A percentile compares a stretch with the other conserved stretches of the same genome.
These are phyloP conservation scores for Camelus dromedarius DNA, from an alignment of 2,113 vertebrate genomes.

Conservation along the genomic window DNA sequence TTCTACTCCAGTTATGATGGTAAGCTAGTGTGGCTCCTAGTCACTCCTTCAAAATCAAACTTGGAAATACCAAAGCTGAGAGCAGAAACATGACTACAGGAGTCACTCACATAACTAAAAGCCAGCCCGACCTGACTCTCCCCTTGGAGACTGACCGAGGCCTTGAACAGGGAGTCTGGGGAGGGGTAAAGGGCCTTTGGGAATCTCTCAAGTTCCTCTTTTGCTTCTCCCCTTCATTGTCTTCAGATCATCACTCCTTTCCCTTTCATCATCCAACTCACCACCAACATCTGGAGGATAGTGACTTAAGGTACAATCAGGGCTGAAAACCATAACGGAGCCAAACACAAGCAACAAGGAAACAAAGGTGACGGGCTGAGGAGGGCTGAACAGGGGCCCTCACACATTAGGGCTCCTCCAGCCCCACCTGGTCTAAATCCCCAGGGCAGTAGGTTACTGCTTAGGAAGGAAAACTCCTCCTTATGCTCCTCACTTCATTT, in stretches of 20 bases:
- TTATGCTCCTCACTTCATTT: rapidly evolving
- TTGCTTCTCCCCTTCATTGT: neutral
- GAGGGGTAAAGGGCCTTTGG: too few species aligned
- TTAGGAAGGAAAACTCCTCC: neutral
- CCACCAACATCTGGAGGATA: neutral
- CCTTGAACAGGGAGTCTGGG: neutral
- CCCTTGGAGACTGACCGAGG: rapidly evolving
- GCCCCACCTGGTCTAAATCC: neutral
- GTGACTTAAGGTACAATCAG: neutral
- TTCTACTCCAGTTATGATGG: neutral
- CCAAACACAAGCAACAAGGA: neutral
- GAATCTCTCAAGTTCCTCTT: neutral
- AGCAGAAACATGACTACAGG: neutral
- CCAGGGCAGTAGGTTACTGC: rapidly evolving
- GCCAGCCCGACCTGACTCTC: too few species aligned
- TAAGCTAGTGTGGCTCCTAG: neutral
- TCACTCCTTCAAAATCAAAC: neutral
- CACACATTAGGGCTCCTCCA: neutral
- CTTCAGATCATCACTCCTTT: neutral
- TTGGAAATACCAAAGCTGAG: neutral
- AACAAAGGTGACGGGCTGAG: neutral
- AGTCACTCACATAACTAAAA: neutral
- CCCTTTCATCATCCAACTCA: neutral
- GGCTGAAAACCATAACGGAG: neutral
- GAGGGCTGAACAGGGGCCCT: too few species aligned